These are phyloP conservation scores for Pogona vitticeps DNA, from an alignment of 2,113 vertebrate species.

Conservation along the genomic window DNA sequence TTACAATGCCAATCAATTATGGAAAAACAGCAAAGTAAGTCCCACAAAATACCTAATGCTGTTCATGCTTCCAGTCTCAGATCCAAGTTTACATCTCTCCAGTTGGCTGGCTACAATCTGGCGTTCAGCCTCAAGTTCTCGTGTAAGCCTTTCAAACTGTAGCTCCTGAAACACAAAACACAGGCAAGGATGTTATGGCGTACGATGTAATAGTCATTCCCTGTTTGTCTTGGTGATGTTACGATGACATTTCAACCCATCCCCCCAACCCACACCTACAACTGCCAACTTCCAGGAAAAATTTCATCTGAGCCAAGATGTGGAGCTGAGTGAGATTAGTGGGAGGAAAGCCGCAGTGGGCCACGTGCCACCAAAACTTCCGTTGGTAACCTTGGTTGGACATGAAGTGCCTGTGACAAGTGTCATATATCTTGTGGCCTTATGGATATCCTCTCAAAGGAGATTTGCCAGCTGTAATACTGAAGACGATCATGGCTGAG, in stretches of 20 bases:
- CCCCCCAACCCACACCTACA: neutral
- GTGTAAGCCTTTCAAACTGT: conserved; percentile 96
- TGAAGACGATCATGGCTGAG: neutral
- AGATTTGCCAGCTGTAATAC: neutral
- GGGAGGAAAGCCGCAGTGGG: neutral
- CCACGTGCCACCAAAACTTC: neutral
- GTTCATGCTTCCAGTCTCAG: conserved; percentile 97
- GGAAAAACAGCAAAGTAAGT: neutral
- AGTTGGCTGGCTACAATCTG: conserved; percentile 96
- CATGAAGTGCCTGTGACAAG: neutral
- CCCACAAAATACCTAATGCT: conserved; percentile 88
- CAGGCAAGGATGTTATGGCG: conserved; percentile 36
- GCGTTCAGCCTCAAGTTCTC: conserved; percentile 96
- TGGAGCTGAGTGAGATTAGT: neutral
- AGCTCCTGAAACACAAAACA: conserved; percentile 83
- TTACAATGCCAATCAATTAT: neutral
- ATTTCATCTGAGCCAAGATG: too few species aligned
- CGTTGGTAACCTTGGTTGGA: too few species aligned
- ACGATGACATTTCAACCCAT: neutral
- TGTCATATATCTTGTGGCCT: too few species aligned
- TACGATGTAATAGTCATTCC: neutral
- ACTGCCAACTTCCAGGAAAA: neutral
- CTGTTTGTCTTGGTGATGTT: neutral
- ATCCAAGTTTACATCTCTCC: conserved; percentile 98
- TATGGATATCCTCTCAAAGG: neutral